Conservation (phyloP, 2,888 invertebrate species). For the Spilosoma lubricipeda region DNA sequence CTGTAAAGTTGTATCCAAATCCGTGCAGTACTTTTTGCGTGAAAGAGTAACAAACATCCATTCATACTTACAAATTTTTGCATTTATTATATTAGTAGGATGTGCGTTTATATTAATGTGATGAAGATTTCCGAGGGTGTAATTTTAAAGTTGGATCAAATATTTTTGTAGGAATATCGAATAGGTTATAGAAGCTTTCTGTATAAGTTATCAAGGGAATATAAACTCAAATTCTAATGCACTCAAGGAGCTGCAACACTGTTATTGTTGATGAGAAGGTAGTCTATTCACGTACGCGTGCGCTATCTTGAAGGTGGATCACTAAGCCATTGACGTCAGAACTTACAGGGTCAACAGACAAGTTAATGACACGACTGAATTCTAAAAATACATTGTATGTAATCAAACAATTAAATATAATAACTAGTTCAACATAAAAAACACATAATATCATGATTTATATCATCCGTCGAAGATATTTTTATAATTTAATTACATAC, state of each 20-base stretch:
- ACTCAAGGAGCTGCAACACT: background rate
- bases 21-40: no score
- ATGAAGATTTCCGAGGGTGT: background rate
- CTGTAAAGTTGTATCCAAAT: no score
- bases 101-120: background rate
- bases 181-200: background rate
- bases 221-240: background rate
- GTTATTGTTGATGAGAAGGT: slow-evolving; percentile 11
- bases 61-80: no score
- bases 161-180: background rate
- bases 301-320: slow-evolving; percentile 55
- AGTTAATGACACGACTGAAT: slow-evolving; percentile 34
- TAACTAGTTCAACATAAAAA: slow-evolving; percentile 4
- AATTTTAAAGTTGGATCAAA: background rate
- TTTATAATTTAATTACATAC: background rate
- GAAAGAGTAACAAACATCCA: no score
- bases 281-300: slow-evolving; percentile 34
- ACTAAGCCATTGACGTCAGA: slow-evolving; percentile 66
- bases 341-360: slow-evolving; percentile 56
- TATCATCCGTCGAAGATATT: background rate
- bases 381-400: slow-evolving; percentile 8
- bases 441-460: slow-evolving; percentile 1
- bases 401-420: background rate
- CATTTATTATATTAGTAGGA: no score
- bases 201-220: background rate